Base-by-base conservation (phyloP, 1,140 invertebrate genomes). In the Probaryconus sp. region DNA sequence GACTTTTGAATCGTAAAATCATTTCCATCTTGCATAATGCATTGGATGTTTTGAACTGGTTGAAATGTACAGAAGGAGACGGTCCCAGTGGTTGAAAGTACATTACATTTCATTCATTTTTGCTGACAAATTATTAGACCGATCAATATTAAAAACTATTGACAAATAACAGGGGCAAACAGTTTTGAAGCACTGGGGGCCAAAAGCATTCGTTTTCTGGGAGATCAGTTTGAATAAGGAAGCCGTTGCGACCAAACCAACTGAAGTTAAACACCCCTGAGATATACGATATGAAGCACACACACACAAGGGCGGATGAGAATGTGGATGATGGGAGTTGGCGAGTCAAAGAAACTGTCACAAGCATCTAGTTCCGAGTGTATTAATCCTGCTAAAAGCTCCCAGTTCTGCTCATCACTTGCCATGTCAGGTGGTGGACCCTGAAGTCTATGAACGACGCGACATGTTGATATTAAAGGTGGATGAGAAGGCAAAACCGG, bases 371-470 rank as follows among this genome's bases (percentile, higher is more conserved):
- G 58, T 45, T 64, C 37, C 16, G 35, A 53, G 63, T 48, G 55
- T 64, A 81, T 82, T 84, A 86, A 86, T 85, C 76, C 80, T 60
- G 73, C 82, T 85, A 85, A 85, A 83, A 84, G 82, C 81, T 77
- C 50, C 21, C 14, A 13, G 58, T 47, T 58, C 65, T 47, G 35
- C 38, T 67, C 35, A 37, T 56, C 51, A 42, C 51, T 67, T 56
- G 40, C 14, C 45, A 47, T 55, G 40, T 51, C 37, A 70, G 28
- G 31, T 58, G 47, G 31, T 35, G 58, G 58, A 42, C 58, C 16
- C 28, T 2, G 58, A 11, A 20, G 21, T 18, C 38, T 30, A 65
- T 13, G 13, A 55, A 37, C 35, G 42, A 56, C 26, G 24, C 37
- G 21, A 51, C 21, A 53, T 55, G 50, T 24, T 56, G 10, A 30